phyloP scores from a whole-genome alignment of 2,888 invertebrate species.

The Villa cingulata region DNA sequence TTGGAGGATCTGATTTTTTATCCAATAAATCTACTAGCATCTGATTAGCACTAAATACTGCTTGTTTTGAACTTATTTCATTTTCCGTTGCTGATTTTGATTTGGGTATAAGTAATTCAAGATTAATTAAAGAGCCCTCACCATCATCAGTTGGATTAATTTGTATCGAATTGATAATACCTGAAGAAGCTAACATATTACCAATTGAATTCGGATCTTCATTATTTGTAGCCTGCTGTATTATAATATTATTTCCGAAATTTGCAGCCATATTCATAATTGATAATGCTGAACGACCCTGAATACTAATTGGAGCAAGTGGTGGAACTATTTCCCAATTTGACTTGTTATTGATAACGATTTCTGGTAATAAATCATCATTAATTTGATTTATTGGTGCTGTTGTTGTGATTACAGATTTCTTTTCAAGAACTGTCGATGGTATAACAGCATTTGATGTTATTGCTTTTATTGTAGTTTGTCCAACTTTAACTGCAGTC shows the following conservation, averaged over 20 bases:
- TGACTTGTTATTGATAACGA: conserved; percentile 10
- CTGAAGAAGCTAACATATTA: conserved; percentile 45
- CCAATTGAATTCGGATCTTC: conserved; percentile 39
- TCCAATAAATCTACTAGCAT: conserved; percentile 75
- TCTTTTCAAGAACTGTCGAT: conserved; percentile 26
- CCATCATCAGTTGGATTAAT: conserved; percentile 38
- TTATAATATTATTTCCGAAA: conserved; percentile 1
- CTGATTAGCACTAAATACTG: conserved; percentile 42
- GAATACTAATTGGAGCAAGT: conserved; percentile 29
- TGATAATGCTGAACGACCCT: neutral
- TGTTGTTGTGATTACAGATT: conserved; percentile 9
- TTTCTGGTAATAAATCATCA: conserved; percentile 1
- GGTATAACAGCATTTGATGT: conserved; percentile 17
- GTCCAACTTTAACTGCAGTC: conserved; percentile 32
- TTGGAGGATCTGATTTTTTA: conserved; percentile 47
- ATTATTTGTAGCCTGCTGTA: conserved; percentile 17
- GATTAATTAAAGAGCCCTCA: conserved; percentile 48
- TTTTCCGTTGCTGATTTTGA: conserved; percentile 41
- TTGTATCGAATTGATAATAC: conserved; percentile 35
- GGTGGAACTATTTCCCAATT: conserved; percentile 29
- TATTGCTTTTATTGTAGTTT: conserved; percentile 33
- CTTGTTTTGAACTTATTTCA: conserved; percentile 39
- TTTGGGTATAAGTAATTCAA: conserved; percentile 44
- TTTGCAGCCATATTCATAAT: neutral
- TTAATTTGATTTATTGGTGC: neutral